These are phyloP conservation scores for Palloptera scutellata DNA, from an alignment of 2,888 invertebrate genomes.

Conservation along the genomic window DNA sequence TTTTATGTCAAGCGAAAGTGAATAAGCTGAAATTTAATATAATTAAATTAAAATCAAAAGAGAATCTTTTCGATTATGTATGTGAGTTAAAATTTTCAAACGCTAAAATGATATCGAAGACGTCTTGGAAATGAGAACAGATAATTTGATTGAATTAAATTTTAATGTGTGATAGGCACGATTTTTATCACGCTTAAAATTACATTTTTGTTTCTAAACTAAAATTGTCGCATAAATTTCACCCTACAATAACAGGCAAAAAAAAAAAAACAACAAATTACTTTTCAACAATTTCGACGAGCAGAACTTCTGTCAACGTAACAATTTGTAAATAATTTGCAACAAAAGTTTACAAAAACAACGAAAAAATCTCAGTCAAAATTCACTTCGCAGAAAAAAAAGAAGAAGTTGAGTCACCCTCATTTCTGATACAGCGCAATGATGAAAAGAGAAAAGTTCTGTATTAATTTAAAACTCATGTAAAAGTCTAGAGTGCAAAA, in stretches of 20 bases:
- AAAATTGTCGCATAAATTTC: background rate
- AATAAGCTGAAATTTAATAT: no score
- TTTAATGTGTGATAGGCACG: no score
- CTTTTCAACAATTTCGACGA: conserved; percentile 1
- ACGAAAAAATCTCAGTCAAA: background rate
- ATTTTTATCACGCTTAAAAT: no score
- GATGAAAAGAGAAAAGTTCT: background rate
- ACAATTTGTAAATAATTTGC: conserved; percentile 7
- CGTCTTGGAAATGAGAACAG: no score
- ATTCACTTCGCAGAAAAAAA: background rate
- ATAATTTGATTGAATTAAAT: no score
- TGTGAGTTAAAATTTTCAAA: no score
- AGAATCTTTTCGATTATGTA: no score
- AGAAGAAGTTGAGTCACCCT: no score
- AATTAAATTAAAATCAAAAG: no score
- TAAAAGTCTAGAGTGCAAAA: background rate
- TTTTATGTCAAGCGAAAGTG: no score
- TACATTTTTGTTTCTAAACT: no score
- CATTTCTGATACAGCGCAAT: background rate
- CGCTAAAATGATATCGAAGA: no score
- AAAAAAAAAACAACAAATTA: background rate
- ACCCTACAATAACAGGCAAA: background rate
- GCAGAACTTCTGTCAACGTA: background rate
- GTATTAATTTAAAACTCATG: conserved; percentile 5
- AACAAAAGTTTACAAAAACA: conserved; percentile 2